A percentile compares a stretch with the other conserved stretches of the same genome.
phyloP scores from a whole-genome alignment of 1,140 invertebrate species.

The Drosophila pruinosa region DNA sequence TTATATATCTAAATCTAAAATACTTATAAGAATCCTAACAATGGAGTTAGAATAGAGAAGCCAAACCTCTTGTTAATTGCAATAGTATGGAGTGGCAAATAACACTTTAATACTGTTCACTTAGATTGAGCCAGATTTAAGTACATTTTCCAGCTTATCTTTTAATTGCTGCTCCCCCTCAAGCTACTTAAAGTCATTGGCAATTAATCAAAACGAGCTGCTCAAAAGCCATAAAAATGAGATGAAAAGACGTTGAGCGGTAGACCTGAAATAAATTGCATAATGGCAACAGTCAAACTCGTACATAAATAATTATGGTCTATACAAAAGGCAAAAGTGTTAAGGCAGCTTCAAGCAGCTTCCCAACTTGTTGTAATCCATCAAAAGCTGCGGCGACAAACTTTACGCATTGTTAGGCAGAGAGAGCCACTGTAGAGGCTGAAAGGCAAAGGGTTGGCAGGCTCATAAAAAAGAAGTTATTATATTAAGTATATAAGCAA shows the following conservation, averaged over 20 bases:
- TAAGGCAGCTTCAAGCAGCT: constrained; percentile 45
- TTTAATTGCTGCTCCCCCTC: not conserved
- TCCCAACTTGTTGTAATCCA: constrained; percentile 58
- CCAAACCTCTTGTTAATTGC: too few relatives aligned
- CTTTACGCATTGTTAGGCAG: constrained; percentile 76
- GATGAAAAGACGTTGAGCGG: constrained; percentile 57
- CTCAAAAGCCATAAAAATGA: constrained; percentile 63
- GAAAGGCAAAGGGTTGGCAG: not conserved
- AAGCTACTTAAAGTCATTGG: not conserved
- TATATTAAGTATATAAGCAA: constrained; percentile 4
- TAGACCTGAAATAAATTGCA: constrained; percentile 74
- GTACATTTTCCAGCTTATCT: not conserved
- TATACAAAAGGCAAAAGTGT: constrained; percentile 69
- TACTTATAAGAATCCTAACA: too few relatives aligned
- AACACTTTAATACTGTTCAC: not conserved
- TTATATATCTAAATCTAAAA: too few relatives aligned
- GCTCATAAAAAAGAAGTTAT: constrained; percentile 21
- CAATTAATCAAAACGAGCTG: constrained; percentile 71
- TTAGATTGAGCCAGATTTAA: not conserved
- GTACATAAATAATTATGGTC: constrained; percentile 56
- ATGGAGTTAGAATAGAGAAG: too few relatives aligned
- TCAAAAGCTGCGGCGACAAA: constrained; percentile 77
- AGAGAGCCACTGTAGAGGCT: constrained; percentile 45
- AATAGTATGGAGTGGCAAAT: too few relatives aligned
- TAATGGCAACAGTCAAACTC: constrained; percentile 54